Evolutionary conservation across 2,113 vertebrate genomes (phyloP).

Genomic region (Brevimyrus niger): DNA sequence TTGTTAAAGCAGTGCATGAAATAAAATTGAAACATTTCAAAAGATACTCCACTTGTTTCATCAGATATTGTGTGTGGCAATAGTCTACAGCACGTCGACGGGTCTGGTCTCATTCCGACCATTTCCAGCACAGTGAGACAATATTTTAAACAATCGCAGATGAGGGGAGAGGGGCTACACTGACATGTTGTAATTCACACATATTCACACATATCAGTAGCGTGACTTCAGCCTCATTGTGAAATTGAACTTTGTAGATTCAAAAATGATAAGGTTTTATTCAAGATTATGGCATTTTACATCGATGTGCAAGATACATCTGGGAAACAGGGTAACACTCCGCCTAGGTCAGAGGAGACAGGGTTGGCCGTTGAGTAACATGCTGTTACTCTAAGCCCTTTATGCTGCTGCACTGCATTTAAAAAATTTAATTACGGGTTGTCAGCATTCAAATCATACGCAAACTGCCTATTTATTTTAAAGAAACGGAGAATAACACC

Average conservation of each 20-base stretch:
- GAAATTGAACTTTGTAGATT: neutral
- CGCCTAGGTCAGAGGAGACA: neutral
- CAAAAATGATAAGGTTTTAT: neutral
- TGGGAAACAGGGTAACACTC: neutral
- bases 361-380: neutral
- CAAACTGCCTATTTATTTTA: neutral
- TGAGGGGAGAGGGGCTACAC: neutral
- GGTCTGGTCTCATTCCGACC: neutral
- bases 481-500: neutral
- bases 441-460: neutral
- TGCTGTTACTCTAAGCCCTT: neutral
- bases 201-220: neutral
- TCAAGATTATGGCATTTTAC: neutral
- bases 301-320: neutral
- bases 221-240: neutral
- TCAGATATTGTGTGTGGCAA: neutral
- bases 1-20: neutral
- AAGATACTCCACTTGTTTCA: neutral
- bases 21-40: neutral
- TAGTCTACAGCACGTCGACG: neutral
- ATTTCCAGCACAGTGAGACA: neutral
- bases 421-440: neutral
- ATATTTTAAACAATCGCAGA: neutral
- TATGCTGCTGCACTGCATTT: neutral
- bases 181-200: conserved; percentile 6